These are phyloP conservation scores for Pycnomerus fuliginosus DNA, from an alignment of 2,888 invertebrate species.

Conservation along the genomic window DNA sequence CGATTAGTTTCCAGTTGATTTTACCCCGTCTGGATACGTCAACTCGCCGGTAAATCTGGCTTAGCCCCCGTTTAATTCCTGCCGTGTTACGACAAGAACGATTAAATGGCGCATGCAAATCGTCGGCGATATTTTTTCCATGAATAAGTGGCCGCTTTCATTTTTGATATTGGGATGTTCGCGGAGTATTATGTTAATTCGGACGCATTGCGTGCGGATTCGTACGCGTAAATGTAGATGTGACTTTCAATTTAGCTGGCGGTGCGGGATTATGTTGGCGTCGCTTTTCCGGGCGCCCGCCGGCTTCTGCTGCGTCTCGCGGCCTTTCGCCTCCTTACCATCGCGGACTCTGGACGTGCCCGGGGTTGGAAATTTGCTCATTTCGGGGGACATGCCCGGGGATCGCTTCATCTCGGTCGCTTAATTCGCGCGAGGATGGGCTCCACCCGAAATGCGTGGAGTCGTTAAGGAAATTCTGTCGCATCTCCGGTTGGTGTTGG, in stretches of 20 bases:
- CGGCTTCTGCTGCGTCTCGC: constrained; percentile 25
- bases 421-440: no score
- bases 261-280: constrained; percentile 54
- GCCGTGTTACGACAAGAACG: background rate
- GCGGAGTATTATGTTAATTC: constrained; percentile 49
- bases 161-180: constrained; percentile 39
- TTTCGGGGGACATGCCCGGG: no score
- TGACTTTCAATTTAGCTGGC: constrained; percentile 50
- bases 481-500: no score
- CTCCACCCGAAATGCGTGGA: no score
- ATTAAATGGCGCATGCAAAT: background rate
- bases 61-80: no score
- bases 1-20: no score
- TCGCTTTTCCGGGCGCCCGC: constrained; percentile 52
- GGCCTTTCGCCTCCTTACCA: constrained; percentile 9
- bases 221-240: constrained; percentile 50
- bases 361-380: constrained; percentile 49
- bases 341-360: constrained; percentile 42
- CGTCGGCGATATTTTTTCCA: constrained; percentile 7
- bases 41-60: no score
- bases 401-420: no score
- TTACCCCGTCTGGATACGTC: no score
- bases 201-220: constrained; percentile 50
- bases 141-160: constrained; percentile 39
- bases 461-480: no score